Conservation (phyloP, 2,888 invertebrate species). For the Acanthosoma haemorrhoidale region DNA sequence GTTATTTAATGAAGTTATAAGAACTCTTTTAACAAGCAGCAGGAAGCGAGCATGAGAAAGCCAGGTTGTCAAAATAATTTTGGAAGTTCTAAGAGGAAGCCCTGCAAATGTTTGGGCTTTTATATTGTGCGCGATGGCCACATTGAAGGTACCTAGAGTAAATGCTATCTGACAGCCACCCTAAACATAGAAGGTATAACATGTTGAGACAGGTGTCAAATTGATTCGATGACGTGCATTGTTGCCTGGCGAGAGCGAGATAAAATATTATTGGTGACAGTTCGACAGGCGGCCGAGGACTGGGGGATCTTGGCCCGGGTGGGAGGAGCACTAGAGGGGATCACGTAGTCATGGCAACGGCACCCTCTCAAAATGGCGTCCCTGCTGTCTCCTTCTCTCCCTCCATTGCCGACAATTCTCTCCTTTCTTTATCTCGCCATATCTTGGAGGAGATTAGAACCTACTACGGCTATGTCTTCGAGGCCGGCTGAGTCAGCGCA, state of each 20-base stretch:
- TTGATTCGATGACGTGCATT: not conserved
- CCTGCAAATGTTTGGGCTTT: too few species aligned
- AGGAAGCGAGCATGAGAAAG: too few species aligned
- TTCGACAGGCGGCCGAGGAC: not conserved
- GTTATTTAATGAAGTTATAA: too few species aligned
- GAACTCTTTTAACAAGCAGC: too few species aligned
- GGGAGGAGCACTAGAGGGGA: not conserved
- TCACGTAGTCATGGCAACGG: constrained; percentile 15
- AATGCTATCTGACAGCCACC: not conserved
- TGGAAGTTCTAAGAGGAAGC: too few species aligned
- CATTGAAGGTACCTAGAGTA: not conserved
- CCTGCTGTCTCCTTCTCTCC: not conserved
- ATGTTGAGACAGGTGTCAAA: not conserved
- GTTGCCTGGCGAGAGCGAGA: not conserved
- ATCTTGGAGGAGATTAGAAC: not conserved
- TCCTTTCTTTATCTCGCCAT: not conserved
- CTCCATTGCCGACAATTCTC: constrained; percentile 6
- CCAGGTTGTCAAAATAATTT: too few species aligned
- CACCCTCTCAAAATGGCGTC: constrained; percentile 26
- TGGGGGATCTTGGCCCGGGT: not conserved
- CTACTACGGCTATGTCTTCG: not conserved
- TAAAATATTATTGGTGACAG: constrained; percentile 4
- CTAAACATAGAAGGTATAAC: not conserved
- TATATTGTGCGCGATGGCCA: not conserved
- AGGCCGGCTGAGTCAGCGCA: not conserved